These are phyloP conservation scores for Toxostoma redivivum DNA, from an alignment of 2,113 vertebrate genomes.

Conservation along the genomic window DNA sequence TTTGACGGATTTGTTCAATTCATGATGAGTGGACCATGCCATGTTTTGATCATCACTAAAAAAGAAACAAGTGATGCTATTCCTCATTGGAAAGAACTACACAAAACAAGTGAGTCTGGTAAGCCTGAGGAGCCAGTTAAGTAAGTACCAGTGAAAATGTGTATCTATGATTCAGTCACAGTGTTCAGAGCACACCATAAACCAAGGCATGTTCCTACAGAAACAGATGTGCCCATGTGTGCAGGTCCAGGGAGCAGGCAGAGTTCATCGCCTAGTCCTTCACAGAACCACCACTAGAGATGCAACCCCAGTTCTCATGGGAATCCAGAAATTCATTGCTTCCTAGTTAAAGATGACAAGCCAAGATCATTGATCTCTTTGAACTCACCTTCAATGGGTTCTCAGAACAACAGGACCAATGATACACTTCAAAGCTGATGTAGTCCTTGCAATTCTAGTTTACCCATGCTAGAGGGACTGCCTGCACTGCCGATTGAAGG, in stretches of 20 bases:
- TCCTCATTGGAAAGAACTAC: constrained; percentile 23
- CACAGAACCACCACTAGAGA: neutral
- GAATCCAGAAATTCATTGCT: neutral
- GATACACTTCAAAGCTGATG: neutral
- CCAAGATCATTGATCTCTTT: neutral
- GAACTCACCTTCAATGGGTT: neutral
- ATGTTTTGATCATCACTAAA: constrained; percentile 53
- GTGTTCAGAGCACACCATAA: neutral
- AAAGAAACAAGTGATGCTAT: neutral
- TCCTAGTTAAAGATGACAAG: neutral
- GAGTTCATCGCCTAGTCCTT: neutral
- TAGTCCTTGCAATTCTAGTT: neutral
- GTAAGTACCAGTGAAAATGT: neutral
- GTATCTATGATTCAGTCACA: neutral
- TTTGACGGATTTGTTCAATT: constrained; percentile 70
- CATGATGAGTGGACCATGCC: constrained; percentile 60
- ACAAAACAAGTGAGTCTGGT: fast-evolving
- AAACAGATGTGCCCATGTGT: fast-evolving
- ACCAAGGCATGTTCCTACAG: neutral
- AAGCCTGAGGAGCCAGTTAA: neutral
- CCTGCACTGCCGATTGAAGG: fast-evolving
- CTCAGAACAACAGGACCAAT: neutral
- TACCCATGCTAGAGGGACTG: neutral
- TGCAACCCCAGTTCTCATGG: neutral
- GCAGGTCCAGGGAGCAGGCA: neutral